Evolutionary conservation across 2,113 vertebrate species (phyloP).

Genomic region (Strix uralensis): DNA sequence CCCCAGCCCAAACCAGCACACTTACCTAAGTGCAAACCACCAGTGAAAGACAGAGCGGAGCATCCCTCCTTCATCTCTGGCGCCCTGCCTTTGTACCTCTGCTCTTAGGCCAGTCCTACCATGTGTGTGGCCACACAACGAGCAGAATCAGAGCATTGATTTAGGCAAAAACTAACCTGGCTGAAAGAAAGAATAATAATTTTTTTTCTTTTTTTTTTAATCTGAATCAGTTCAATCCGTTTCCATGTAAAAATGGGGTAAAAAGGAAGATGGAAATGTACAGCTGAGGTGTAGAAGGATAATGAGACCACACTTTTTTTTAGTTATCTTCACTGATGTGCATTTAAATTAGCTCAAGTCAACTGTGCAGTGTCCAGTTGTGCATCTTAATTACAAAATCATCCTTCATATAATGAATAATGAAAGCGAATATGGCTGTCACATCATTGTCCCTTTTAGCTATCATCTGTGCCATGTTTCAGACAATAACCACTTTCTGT

Average conservation of each 20-base stretch:
- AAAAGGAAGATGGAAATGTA: background rate
- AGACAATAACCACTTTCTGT: background rate
- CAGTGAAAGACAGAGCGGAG: background rate
- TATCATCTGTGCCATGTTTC: background rate
- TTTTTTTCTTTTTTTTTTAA: too few species aligned
- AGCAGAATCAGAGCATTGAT: background rate
- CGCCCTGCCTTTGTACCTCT: background rate
- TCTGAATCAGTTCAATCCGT: background rate
- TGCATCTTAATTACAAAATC: background rate
- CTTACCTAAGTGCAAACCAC: background rate
- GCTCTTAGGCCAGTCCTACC: background rate
- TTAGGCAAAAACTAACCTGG: background rate
- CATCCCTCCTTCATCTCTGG: background rate
- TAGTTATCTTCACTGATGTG: background rate
- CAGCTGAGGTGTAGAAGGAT: background rate
- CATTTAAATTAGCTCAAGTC: background rate
- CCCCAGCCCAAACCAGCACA: too few species aligned
- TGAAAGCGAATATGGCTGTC: background rate
- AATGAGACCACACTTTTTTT: background rate
- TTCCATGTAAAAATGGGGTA: background rate
- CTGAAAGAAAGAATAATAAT: background rate
- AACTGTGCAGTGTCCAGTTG: background rate
- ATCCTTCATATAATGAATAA: background rate
- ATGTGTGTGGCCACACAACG: accelerated
- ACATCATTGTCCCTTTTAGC: background rate